phyloP scores from a whole-genome alignment of 2,888 invertebrate species.

The Diogma glabrata region DNA sequence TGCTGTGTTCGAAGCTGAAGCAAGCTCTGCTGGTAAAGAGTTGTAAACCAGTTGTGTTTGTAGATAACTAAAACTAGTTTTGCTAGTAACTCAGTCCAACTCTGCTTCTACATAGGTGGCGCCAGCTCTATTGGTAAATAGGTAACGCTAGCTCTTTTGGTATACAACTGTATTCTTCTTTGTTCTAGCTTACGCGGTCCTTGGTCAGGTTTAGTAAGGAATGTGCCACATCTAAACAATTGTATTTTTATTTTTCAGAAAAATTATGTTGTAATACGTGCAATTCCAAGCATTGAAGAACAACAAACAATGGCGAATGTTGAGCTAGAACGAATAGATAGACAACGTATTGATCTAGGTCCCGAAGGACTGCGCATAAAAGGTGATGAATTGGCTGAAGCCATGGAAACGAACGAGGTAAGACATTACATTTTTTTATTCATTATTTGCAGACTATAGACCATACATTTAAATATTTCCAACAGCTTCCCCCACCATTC shows the following conservation, averaged over 20 bases:
- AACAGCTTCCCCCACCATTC: conserved; percentile 54
- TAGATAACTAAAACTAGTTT: too few species aligned
- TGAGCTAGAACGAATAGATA: conserved; percentile 58
- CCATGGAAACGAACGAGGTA: conserved; percentile 67
- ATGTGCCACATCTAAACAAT: too few species aligned
- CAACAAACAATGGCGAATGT: conserved; percentile 54
- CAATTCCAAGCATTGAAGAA: conserved; percentile 50
- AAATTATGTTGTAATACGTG: conserved; percentile 23
- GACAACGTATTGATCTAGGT: conserved; percentile 53
- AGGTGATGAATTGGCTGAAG: conserved; percentile 47
- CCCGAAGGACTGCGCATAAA: conserved; percentile 55
- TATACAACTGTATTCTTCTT: background rate
- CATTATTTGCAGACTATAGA: background rate
- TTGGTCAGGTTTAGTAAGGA: too few species aligned
- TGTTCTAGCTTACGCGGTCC: background rate
- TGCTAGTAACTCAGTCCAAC: too few species aligned
- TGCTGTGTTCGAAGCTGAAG: too few species aligned
- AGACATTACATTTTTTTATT: conserved; percentile 11
- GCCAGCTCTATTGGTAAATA: too few species aligned
- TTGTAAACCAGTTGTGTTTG: too few species aligned
- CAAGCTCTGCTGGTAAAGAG: too few species aligned
- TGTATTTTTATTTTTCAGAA: too few species aligned
- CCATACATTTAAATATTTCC: conserved; percentile 16
- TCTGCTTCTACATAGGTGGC: too few species aligned
- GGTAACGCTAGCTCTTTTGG: too few species aligned